A percentile compares a stretch with the other conserved stretches of the same genome.
These are phyloP conservation scores for Orycteropus afer DNA, from an alignment of 2,113 vertebrate genomes.

Conservation along the genomic window DNA sequence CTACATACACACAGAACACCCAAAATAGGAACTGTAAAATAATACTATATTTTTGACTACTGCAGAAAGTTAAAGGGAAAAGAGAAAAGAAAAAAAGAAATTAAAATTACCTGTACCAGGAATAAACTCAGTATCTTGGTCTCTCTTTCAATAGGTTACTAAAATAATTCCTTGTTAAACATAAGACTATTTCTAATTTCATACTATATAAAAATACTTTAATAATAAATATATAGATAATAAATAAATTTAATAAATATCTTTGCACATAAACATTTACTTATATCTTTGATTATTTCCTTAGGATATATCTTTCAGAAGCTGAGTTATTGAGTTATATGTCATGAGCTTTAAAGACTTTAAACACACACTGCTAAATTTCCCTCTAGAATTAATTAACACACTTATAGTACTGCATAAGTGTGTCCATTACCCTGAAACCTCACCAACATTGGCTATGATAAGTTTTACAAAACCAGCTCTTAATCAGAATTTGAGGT, in stretches of 20 bases:
- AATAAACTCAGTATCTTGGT: neutral
- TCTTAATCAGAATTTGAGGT: neutral
- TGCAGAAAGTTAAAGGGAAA: neutral
- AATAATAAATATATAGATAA: neutral
- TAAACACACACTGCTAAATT: neutral
- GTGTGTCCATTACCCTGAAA: neutral
- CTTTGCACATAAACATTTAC: neutral
- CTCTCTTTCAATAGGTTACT: neutral
- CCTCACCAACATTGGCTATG: neutral
- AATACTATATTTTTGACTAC: neutral
- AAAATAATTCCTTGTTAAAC: slow-evolving; percentile 4
- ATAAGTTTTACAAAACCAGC: neutral
- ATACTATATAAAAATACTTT: neutral
- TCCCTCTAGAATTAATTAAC: neutral
- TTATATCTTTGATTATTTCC: neutral
- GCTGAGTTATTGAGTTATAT: neutral
- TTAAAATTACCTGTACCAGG: neutral
- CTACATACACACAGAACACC: neutral
- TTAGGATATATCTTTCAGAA: slow-evolving; percentile 9
- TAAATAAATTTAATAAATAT: neutral
- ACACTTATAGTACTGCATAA: neutral
- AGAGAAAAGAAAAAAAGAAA: neutral
- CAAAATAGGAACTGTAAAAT: neutral
- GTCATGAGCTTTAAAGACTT: neutral
- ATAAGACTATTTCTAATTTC: neutral